phyloP scores from a whole-genome alignment of 2,797 vertebrate genomes.

The Arctocebus calabarensis region DNA sequence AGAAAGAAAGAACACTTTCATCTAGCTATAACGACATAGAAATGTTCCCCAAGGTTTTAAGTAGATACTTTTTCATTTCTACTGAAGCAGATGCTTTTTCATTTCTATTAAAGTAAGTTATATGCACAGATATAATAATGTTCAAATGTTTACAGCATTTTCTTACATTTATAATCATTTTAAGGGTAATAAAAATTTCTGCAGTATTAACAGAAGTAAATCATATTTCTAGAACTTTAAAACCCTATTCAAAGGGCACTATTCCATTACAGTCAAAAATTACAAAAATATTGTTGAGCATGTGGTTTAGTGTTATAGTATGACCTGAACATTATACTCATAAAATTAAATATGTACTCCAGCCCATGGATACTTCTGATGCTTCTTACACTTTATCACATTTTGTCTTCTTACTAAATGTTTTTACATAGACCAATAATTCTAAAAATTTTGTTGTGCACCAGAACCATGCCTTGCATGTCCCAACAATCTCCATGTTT shows the following conservation, averaged over 20 bases:
- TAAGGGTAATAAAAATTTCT: conserved; percentile 48
- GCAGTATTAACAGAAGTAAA: conserved; percentile 51
- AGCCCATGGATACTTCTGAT: background rate
- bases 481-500: background rate
- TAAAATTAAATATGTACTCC: background rate
- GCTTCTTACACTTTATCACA: background rate
- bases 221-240: conserved; percentile 42
- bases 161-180: conserved; percentile 46
- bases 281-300: background rate
- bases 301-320: background rate
- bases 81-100: background rate
- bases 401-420: background rate
- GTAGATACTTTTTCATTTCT: background rate
- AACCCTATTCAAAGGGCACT: background rate
- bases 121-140: background rate
- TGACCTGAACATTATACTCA: background rate
- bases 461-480: background rate
- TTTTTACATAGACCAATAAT: conserved; percentile 13
- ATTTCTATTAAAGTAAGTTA: background rate
- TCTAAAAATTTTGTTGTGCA: background rate
- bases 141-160: conserved; percentile 1
- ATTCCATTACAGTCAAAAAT: conserved; percentile 9
- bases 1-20: background rate
- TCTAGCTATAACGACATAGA: background rate
- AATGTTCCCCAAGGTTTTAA: background rate